phyloP scores from a whole-genome alignment of 2,113 vertebrate species.

The Gasterosteus aculeatus region DNA sequence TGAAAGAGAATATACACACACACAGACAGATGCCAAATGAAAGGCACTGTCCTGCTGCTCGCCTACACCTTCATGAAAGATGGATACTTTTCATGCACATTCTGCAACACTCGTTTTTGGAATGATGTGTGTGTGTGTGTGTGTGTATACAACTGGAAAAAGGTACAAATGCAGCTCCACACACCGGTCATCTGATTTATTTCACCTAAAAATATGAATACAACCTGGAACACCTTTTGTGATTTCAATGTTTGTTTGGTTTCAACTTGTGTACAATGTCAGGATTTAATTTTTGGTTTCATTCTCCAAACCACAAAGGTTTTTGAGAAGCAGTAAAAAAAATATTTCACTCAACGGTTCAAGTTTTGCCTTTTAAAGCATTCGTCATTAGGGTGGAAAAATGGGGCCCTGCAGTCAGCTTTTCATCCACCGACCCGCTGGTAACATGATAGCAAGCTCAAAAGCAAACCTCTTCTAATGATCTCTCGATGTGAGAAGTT shows the following conservation, averaged over 20 bases:
- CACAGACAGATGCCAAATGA: conserved; percentile 52
- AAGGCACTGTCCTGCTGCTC: conserved; percentile 44
- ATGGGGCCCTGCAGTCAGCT: conserved; percentile 25
- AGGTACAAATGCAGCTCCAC: neutral
- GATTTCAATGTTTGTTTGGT: neutral
- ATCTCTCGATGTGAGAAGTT: conserved; percentile 54
- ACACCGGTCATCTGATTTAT: neutral
- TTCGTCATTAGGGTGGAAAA: conserved; percentile 33
- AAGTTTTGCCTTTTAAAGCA: neutral
- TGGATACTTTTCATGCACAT: conserved; percentile 1
- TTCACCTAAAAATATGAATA: neutral
- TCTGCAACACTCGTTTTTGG: neutral
- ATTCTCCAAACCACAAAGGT: neutral
- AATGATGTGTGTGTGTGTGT: neutral
- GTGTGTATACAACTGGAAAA: too few relatives aligned
- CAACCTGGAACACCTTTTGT: neutral
- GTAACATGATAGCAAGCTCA: conserved; percentile 32
- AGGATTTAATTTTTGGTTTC: neutral
- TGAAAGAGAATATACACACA: neutral
- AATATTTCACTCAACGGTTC: neutral
- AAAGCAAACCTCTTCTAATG: conserved; percentile 58
- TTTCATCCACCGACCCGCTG: conserved; percentile 29
- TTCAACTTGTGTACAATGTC: neutral
- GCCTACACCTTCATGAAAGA: conserved; percentile 36
- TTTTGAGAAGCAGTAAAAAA: neutral